Evolutionary conservation across 2,888 invertebrate species (phyloP).

Genomic region (Oasisia sp.): DNA sequence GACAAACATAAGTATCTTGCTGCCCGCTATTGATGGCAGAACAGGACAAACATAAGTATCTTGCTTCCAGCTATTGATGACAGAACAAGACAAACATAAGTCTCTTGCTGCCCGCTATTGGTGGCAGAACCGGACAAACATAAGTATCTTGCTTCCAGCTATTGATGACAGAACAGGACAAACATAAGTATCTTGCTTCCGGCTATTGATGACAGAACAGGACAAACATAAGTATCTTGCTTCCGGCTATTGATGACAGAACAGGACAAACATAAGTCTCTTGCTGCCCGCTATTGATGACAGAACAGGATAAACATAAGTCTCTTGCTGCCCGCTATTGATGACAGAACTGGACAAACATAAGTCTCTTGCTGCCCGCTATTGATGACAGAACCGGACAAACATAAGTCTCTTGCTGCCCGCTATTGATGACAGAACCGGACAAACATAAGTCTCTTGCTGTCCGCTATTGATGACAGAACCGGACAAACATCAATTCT

Average conservation of each 20-base stretch:
- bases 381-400: not conserved
- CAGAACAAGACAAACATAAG: not conserved
- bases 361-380: no score
- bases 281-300: no score
- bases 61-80: no score
- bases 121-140: not conserved
- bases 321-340: no score
- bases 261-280: not conserved
- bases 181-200: not conserved
- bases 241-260: not conserved
- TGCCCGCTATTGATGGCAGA: not conserved
- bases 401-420: not conserved
- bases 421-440: not conserved
- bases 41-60: not conserved
- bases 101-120: no score
- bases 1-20: not conserved
- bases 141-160: no score
- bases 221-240: not conserved
- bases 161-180: not conserved
- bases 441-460: not conserved
- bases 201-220: not conserved
- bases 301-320: not conserved
- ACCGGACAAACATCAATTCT: not conserved
- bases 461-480: not conserved
- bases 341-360: not conserved